phyloP scores from a whole-genome alignment of 2,888 invertebrate genomes.

The Mechanitis mazaeus region DNA sequence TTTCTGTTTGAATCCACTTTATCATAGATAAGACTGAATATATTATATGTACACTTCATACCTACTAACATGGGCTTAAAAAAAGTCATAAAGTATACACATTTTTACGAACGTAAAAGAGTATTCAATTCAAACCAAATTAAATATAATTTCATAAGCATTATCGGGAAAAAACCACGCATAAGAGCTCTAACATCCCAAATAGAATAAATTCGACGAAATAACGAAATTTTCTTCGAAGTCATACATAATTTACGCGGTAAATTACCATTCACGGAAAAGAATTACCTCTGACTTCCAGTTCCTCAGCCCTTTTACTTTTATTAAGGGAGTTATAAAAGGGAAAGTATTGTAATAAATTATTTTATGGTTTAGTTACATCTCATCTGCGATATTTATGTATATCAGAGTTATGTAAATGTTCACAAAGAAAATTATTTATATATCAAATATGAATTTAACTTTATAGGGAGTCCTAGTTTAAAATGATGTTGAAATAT shows the following conservation, averaged over 20 bases:
- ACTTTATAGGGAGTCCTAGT: too few species aligned
- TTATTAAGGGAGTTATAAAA: conserved; percentile 9
- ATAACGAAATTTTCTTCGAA: conserved; percentile 44
- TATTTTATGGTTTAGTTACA: not conserved
- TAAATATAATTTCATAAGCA: too few species aligned
- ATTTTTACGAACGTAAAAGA: too few species aligned
- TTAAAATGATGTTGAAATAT: too few species aligned
- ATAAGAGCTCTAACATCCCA: conserved; percentile 11
- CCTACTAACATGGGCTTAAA: too few species aligned
- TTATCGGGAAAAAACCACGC: too few species aligned
- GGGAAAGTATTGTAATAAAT: conserved; percentile 6
- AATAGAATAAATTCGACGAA: conserved; percentile 35
- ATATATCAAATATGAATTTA: too few species aligned
- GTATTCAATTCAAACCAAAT: too few species aligned
- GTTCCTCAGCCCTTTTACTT: conserved; percentile 12
- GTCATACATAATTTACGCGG: conserved; percentile 42
- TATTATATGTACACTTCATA: too few species aligned
- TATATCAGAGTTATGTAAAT: not conserved
- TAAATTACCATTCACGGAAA: conserved; percentile 34
- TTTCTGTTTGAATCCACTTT: too few species aligned
- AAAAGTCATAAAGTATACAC: too few species aligned
- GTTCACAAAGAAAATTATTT: not conserved
- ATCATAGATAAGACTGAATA: too few species aligned
- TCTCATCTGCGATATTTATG: not conserved
- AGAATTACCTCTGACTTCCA: conserved; percentile 14